A percentile compares a stretch with the other conserved stretches of the same genome.
These are phyloP conservation scores for Pasiphila rectangulata DNA, from an alignment of 2,888 invertebrate genomes.

Conservation along the genomic window DNA sequence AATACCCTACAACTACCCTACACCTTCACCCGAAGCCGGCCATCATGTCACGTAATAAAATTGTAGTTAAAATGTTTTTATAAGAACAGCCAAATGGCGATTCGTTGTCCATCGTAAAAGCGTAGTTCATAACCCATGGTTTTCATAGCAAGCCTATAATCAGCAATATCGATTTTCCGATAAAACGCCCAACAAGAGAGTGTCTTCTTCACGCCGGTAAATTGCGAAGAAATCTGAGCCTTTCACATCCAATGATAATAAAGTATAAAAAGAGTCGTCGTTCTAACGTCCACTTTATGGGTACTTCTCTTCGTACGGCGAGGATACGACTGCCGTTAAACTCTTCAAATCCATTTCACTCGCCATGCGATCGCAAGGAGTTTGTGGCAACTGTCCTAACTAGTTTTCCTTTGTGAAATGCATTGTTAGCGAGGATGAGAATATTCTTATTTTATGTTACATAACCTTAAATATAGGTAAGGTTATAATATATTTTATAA, in stretches of 20 bases:
- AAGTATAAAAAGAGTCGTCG: constrained; percentile 79
- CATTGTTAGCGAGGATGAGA: no score
- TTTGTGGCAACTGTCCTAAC: background rate
- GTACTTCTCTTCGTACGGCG: constrained; percentile 71
- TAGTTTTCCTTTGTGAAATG: background rate
- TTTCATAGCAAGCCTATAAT: constrained; percentile 63
- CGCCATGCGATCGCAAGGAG: constrained; percentile 18
- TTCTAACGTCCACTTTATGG: constrained; percentile 79
- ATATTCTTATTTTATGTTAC: no score
- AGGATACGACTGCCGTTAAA: constrained; percentile 67
- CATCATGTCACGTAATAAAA: constrained; percentile 30
- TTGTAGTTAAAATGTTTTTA: constrained; percentile 32
- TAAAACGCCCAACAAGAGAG: constrained; percentile 67
- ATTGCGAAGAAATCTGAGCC: constrained; percentile 77
- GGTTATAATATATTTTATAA: no score
- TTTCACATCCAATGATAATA: constrained; percentile 80
- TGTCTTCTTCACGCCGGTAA: constrained; percentile 62
- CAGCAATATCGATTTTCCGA: constrained; percentile 74
- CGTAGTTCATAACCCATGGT: constrained; percentile 66
- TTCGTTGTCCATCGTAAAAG: constrained; percentile 61
- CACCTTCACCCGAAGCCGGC: background rate
- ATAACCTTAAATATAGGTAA: no score
- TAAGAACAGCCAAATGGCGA: constrained; percentile 47
- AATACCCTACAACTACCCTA: no score
- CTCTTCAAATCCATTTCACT: constrained; percentile 53